A percentile compares a stretch with the other conserved stretches of the same genome.
Conservation (phyloP, 2,888 invertebrate species). For the Dolichopus griseipennis region DNA sequence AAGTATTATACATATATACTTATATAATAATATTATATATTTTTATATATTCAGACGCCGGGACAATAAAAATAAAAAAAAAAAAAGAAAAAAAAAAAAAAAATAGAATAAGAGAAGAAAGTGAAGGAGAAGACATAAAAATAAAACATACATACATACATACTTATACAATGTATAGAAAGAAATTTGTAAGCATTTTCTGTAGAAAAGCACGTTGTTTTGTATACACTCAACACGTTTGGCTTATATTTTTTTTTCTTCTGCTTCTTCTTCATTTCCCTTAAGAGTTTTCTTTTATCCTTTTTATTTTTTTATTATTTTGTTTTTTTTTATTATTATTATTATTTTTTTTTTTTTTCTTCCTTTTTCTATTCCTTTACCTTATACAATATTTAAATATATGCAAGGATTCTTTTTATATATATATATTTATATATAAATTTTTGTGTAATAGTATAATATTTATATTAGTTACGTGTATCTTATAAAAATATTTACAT, state of each 20-base stretch:
- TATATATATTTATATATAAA: neutral
- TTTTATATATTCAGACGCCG: constrained; percentile 4
- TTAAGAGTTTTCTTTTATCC: constrained; percentile 1
- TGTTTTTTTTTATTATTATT: neutral
- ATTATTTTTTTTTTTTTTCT: neutral
- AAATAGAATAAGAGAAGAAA: neutral
- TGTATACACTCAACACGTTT: constrained; percentile 6
- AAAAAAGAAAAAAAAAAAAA: neutral
- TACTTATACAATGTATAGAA: neutral
- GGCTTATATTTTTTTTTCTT: neutral
- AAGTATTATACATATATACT: neutral
- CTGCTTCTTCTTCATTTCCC: neutral
- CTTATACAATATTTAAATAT: neutral
- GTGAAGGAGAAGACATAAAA: neutral
- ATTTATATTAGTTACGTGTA: neutral
- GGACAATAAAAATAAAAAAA: neutral
- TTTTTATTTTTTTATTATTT: neutral
- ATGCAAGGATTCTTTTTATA: neutral
- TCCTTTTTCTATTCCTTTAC: neutral
- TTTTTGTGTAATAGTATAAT: neutral
- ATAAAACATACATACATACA: neutral
- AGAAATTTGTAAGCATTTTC: neutral
- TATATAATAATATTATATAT: neutral
- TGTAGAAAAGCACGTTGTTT: neutral
- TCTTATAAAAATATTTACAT: neutral